Conservation (phyloP, 2,113 vertebrate genomes). For the Athene cunicularia region DNA sequence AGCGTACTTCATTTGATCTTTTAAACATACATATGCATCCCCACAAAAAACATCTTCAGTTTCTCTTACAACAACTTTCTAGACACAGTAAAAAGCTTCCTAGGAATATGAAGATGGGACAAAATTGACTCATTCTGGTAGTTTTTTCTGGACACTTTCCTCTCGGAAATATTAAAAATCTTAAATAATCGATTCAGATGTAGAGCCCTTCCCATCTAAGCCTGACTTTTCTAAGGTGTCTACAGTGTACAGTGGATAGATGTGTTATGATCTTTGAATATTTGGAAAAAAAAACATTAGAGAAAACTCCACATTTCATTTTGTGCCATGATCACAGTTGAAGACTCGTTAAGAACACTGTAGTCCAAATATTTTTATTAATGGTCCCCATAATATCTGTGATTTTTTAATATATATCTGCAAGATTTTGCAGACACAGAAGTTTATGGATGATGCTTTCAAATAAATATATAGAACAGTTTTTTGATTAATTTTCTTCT, state of each 20-base stretch:
- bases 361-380: neutral
- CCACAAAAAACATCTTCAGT: neutral
- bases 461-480: neutral
- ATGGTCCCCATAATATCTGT: neutral
- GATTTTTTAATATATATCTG: neutral
- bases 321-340: neutral
- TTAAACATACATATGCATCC: neutral
- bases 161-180: neutral
- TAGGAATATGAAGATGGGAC: neutral
- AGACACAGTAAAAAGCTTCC: neutral
- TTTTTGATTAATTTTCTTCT: neutral
- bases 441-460: neutral
- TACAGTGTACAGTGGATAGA: neutral
- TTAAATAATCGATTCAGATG: neutral
- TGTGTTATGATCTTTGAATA: neutral
- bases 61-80: neutral
- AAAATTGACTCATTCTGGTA: neutral
- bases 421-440: neutral
- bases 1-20: rapidly evolving
- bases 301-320: neutral
- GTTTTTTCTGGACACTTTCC: neutral
- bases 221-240: neutral
- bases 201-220: neutral
- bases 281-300: neutral
- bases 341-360: neutral